Evolutionary conservation across 2,888 invertebrate genomes (phyloP), one percentile per base, ranked within the genome.

Genomic region (Pherbina coryleti): DNA sequence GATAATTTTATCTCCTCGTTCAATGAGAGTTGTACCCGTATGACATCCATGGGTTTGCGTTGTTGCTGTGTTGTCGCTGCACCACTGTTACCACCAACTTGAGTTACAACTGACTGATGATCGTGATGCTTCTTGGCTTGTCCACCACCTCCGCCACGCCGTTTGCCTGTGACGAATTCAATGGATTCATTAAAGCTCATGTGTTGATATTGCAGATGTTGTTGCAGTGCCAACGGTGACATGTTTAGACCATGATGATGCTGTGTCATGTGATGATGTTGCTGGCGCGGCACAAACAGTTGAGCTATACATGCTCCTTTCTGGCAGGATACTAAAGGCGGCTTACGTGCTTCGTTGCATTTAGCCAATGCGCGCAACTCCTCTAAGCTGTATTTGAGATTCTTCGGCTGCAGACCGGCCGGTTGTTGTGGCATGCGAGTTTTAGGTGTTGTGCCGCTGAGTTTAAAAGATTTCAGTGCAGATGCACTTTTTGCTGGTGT

Each of bases 1-100:
- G 88, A 87, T n/a, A 88, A 66, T 78, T 88, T 86, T 5, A 89
- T 88, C 76, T 88, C 88, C 79, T 89, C 88, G 51, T 88, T 86
- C 0, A 89, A 81, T 0, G 89, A 88, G 3, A 89, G 79, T 78
- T 88, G 84, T 5, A 88, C 87, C 0, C 86, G 86, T 77, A 89
- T 88, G 7, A 88, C 85, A 22, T 86, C 86, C 80, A 85, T 85
- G 70, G 86, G 86, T 0, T 85, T 84, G 51, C 85, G 85, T 70
- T 80, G 81, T 0, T 84, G 79, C 19, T 11, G 37, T 25, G 11
- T 79, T 62, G 67, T 81, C 77, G 11, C 75, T 75, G 2, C 80
- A 76, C 14, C 80, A 25, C 75, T 70, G 31, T 78, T 77, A 17
- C 75, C 80, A 64, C 79, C 82, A 49, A 79, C 79, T 77, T 80